A percentile compares a stretch with the other conserved stretches of the same genome.
Conservation (phyloP, 2,888 invertebrate species). For the Chrysolina haemoptera region DNA sequence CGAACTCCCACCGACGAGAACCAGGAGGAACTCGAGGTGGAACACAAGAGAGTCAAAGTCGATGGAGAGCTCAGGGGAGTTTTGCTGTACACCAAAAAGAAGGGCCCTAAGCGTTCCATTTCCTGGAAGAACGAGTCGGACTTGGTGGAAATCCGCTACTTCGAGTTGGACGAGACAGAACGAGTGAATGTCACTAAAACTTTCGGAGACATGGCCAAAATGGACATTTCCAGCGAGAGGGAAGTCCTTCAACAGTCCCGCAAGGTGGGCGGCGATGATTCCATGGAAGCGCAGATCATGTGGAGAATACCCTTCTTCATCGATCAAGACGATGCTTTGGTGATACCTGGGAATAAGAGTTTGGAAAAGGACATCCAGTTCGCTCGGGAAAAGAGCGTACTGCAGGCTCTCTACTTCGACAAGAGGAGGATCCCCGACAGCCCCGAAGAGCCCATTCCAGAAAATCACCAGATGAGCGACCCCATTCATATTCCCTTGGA, state of each 20-base stretch:
- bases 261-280: conserved; percentile 82
- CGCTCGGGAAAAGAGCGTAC: conserved; percentile 86
- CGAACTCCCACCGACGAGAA: conserved; percentile 64
- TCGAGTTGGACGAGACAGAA: conserved; percentile 96
- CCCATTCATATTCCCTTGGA: conserved; percentile 90
- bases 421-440: conserved; percentile 89
- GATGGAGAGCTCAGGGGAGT: conserved; percentile 82
- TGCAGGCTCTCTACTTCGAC: conserved; percentile 87
- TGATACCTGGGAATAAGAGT: conserved; percentile 83
- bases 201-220: conserved; percentile 92
- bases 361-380: conserved; percentile 90
- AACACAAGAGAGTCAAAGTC: conserved; percentile 48
- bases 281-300: conserved; percentile 85
- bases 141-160: conserved; percentile 88
- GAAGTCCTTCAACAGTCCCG: conserved; percentile 85
- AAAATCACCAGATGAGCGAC: conserved; percentile 83
- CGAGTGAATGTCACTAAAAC: conserved; percentile 94
- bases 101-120: conserved; percentile 83
- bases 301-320: conserved; percentile 84
- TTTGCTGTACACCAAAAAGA: conserved; percentile 81
- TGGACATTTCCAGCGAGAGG: conserved; percentile 89
- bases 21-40: conserved; percentile 66
- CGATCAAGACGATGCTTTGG: conserved; percentile 78
- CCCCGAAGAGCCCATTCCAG: conserved; percentile 88
- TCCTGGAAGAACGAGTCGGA: conserved; percentile 86